phyloP scores from a whole-genome alignment of 2,888 invertebrate species.

The Physocephala rufipes region DNA sequence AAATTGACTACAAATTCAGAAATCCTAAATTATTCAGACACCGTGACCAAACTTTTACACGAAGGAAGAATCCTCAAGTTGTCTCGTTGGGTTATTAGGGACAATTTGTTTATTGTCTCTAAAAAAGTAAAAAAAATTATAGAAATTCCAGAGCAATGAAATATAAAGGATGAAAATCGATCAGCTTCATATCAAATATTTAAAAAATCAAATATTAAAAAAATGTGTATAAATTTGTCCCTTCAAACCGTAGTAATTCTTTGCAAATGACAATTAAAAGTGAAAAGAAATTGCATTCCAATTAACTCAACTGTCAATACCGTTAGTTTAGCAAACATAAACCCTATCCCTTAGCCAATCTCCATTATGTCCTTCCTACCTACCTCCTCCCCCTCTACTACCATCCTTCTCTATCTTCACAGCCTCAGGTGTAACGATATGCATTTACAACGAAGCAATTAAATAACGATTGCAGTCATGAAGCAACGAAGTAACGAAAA shows the following conservation, averaged over 20 bases:
- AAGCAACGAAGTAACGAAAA: not conserved
- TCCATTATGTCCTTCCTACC: not conserved
- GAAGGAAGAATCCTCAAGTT: no score
- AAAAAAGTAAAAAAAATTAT: no score
- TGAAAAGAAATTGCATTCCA: not conserved
- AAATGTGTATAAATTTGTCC: no score
- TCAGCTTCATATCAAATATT: no score
- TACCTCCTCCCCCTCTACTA: no score
- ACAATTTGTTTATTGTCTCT: no score
- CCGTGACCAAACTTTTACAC: no score
- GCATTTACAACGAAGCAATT: not conserved
- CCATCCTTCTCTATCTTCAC: not conserved
- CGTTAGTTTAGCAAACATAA: slow-evolving; percentile 28
- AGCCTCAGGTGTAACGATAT: not conserved
- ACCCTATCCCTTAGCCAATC: not conserved
- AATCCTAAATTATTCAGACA: no score
- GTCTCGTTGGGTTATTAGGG: no score
- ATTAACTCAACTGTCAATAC: slow-evolving; percentile 33
- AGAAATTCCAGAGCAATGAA: no score
- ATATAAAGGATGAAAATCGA: not conserved
- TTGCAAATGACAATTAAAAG: not conserved
- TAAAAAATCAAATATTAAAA: no score
- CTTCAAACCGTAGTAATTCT: not conserved
- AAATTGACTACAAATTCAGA: no score
- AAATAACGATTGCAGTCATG: not conserved